These are phyloP conservation scores for Biston stratarius DNA, from an alignment of 2,888 invertebrate genomes.

Conservation along the genomic window DNA sequence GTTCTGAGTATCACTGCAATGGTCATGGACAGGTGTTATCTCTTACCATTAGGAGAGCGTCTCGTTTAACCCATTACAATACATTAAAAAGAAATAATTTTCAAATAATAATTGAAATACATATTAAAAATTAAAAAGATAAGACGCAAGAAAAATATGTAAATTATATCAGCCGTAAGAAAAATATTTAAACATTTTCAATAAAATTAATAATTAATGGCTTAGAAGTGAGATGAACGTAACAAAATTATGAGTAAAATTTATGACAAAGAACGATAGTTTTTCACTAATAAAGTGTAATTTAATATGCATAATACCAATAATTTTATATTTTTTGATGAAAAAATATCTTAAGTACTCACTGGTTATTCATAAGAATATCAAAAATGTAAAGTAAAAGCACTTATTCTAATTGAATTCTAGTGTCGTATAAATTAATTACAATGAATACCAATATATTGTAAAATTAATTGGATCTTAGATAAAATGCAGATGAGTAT, in stretches of 20 bases:
- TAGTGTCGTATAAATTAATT: slow-evolving; percentile 46
- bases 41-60: too few relatives aligned
- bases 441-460: slow-evolving; percentile 72
- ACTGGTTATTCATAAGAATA: slow-evolving; percentile 16
- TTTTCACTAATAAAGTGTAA: slow-evolving; percentile 1
- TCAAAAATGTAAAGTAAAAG: slow-evolving; percentile 31
- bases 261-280: neutral
- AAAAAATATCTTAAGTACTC: neutral
- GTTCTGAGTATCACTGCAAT: too few relatives aligned
- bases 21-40: too few relatives aligned
- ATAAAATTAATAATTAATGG: too few relatives aligned
- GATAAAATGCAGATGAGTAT: slow-evolving; percentile 73
- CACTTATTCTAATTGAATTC: slow-evolving; percentile 48
- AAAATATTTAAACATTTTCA: too few relatives aligned
- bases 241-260: neutral
- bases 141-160: too few relatives aligned
- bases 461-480: slow-evolving; percentile 73
- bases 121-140: too few relatives aligned
- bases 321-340: neutral
- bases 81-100: too few relatives aligned
- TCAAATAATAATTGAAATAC: too few relatives aligned
- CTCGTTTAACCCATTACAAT: too few relatives aligned
- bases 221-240: neutral
- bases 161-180: too few relatives aligned
- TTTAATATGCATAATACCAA: slow-evolving; percentile 7